Base-by-base conservation (phyloP, 1,140 invertebrate genomes). In the Melipona quadrifasciata region DNA sequence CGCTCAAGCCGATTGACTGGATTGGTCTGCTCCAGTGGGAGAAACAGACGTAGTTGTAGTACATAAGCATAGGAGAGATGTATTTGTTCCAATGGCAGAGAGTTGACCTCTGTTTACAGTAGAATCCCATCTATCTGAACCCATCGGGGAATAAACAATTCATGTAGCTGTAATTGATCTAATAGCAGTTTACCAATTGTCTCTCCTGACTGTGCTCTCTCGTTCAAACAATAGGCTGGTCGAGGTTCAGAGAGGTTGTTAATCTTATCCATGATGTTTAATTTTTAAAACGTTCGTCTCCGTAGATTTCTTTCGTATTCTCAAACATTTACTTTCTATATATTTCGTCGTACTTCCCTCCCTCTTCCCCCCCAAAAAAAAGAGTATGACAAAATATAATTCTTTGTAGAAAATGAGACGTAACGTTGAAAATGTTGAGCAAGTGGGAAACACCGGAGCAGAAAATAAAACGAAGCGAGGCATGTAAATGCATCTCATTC, bases 301-400 rank as follows among this genome's bases (percentile, higher is more conserved):
- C 31, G 2, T 31, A 3, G 58, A 0, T n/a, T 14, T n/a, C 1
- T 14, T 24, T n/a, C 0, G 2, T 58, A 58, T n/a, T 24, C 2
- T n/a, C 12, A 61, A 61, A 14, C 58, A 14, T 61, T 61, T 24
- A n/a, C 24, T n/a, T 61, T 61, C 58, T 61, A 10, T 47, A 47
- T n/a, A n/a, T n/a, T 12, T 61, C n/a, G n/a, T 24, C 5, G 0
- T 61, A n/a, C 10, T 1, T 14, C 5, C 14, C 0, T 5, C 1
- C 0, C 39, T 8, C 39, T 5, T 6, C 39, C 5, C 5, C 39
- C 39, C 39, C 39, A 8, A 47, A 47, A 10, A 8, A 47, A 47
- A 10, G 39, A 47, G 39, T 8, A 47, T 8, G 39, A 47, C 8
- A 10, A 47, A 47, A 6, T 6, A 47, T 47, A 47, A 47, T 47